phyloP scores from a whole-genome alignment of 2,113 vertebrate genomes.

The Sorex fumeus region DNA sequence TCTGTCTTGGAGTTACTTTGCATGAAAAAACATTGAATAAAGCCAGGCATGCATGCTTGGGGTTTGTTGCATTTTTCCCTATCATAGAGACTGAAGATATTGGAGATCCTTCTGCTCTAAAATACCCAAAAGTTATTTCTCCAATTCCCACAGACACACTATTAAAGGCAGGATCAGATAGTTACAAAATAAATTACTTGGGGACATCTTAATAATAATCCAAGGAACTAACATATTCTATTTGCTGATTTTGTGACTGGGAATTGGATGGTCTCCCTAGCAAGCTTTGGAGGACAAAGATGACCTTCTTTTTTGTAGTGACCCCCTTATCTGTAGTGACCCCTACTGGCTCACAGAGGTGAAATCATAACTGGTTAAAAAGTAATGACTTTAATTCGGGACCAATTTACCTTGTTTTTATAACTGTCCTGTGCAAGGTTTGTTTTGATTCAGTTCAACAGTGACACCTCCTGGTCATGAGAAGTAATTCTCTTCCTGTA shows the following conservation, averaged over 20 bases:
- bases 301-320: constrained; percentile 12
- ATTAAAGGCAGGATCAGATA: constrained; percentile 10
- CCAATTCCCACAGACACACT: background rate
- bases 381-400: constrained; percentile 58
- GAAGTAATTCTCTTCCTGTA: constrained; percentile 62
- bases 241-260: background rate
- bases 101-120: constrained; percentile 28
- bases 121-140: constrained; percentile 27
- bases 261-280: background rate
- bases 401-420: constrained; percentile 17
- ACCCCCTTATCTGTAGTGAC: constrained; percentile 55
- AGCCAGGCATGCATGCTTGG: constrained; percentile 5
- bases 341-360: constrained; percentile 12
- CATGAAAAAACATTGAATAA: constrained; percentile 19
- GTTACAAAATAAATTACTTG: background rate
- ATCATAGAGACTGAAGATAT: background rate
- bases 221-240: background rate
- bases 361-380: constrained; percentile 32
- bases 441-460: constrained; percentile 72
- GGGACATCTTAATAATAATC: background rate
- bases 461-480: constrained; percentile 87
- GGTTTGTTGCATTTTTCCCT: background rate
- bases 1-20: constrained; percentile 32
- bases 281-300: background rate
- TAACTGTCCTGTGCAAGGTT: background rate